Conservation (phyloP, 2,888 invertebrate species). For the Eudasyphora cyanicolor region DNA sequence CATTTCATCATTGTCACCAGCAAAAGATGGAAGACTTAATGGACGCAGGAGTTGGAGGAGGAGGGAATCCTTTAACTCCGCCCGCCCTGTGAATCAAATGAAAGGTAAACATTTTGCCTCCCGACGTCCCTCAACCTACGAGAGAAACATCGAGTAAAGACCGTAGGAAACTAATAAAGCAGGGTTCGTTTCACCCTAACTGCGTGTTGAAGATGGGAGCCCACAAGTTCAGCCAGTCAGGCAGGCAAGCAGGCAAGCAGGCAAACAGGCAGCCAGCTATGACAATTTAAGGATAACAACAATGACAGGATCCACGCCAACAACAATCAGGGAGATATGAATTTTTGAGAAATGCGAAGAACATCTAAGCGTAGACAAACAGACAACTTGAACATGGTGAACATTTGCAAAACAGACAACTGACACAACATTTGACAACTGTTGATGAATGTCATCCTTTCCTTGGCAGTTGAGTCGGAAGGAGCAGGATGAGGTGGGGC, state of each 20-base stretch:
- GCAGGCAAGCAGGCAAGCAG: no score
- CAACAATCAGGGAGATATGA: neutral
- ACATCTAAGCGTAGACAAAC: constrained; percentile 36
- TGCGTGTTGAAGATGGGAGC: neutral
- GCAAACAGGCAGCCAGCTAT: no score
- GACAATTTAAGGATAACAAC: neutral
- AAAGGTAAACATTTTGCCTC: neutral
- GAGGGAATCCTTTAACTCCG: neutral
- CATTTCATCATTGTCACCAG: constrained; percentile 56
- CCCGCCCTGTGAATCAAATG: neutral
- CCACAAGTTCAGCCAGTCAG: neutral
- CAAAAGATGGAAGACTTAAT: constrained; percentile 21
- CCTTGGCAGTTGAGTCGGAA: no score
- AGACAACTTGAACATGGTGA: constrained; percentile 28
- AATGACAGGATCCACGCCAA: no score
- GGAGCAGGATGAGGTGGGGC: neutral
- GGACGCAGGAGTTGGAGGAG: neutral
- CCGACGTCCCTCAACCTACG: neutral
- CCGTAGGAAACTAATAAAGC: neutral
- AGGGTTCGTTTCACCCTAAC: neutral
- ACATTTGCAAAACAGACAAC: constrained; percentile 52
- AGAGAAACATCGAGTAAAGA: neutral
- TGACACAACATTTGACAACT: constrained; percentile 61
- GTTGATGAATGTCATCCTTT: constrained; percentile 48
- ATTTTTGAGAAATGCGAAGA: constrained; percentile 9